Evolutionary conservation across 2,113 vertebrate genomes (phyloP).

Genomic region (Apodemus speciosus): DNA sequence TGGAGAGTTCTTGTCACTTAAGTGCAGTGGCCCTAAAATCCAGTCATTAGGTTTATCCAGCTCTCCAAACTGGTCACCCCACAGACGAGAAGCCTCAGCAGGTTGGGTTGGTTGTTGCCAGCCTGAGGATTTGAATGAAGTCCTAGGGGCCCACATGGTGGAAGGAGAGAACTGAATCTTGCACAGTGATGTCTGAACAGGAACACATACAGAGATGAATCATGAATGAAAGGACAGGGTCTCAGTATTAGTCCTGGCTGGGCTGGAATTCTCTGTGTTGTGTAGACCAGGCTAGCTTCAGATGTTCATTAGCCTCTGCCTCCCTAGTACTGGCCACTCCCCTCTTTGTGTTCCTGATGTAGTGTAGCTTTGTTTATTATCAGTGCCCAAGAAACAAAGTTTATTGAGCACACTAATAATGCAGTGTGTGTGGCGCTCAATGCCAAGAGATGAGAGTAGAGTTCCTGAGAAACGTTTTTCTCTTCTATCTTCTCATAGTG

Average conservation of each 20-base stretch:
- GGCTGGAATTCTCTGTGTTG: not conserved
- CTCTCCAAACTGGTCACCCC: not conserved
- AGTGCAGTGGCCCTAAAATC: not conserved
- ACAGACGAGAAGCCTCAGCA: not conserved
- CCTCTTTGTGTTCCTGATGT: not conserved
- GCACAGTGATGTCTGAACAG: too few relatives aligned
- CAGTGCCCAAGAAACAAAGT: not conserved
- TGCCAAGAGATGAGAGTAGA: not conserved
- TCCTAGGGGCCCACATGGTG: accelerated
- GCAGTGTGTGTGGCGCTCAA: not conserved
- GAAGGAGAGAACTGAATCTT: not conserved
- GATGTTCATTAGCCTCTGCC: not conserved
- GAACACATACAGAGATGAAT: not conserved
- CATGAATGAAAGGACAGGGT: not conserved
- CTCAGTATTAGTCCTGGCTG: not conserved
- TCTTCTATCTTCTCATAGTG: too few relatives aligned
- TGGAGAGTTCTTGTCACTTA: constrained; percentile 30
- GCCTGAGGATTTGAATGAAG: not conserved
- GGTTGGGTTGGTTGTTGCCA: not conserved
- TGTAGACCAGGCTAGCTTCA: not conserved
- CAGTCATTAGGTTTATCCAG: constrained; percentile 6
- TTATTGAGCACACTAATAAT: not conserved
- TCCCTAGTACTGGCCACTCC: not conserved
- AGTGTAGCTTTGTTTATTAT: not conserved
- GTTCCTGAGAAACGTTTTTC: not conserved